Base-by-base conservation (phyloP, 2,113 vertebrate genomes). In the Anseranas semipalmata region DNA sequence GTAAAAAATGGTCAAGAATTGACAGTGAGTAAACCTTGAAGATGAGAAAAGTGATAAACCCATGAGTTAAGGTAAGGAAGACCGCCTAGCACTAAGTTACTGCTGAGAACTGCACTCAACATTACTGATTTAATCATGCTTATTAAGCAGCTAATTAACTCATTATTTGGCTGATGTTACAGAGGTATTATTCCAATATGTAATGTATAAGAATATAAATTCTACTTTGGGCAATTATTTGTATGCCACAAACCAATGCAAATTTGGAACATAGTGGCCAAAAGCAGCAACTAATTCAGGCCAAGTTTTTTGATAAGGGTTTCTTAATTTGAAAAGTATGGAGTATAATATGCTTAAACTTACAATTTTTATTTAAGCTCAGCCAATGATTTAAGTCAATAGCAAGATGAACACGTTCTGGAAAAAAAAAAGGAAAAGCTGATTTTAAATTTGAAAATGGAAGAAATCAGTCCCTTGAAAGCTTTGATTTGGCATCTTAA, bases 101-200 rank as follows among this genome's bases (percentile, higher is more conserved):
- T 84, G 33, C 30, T 90, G 43, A 89, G 63, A 84, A 75, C 70
- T 68, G 17, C 19, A 70, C 33, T 92, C 35, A 67, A 67, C 70
- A 33, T 39, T 95, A 85, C 74, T 91, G 63, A 76, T 85, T 91
- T 82, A 85, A 80, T 89, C 45, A 33, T 62, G 45, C 32, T 78
- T 91, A 78, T 89, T 91, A 82, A 90, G 32, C 32, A 68, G 24
- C 39, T 81, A 50, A 92, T 87, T 89, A 90, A 72, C 32, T 93
- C n/a, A 46, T 94, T 77, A 33, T 52, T 45, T 72, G 60, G 39
- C 15, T 84, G 73, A 30, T 37, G 19, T 85, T 94, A 63, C 39
- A 67, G 52, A 60, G 27, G 9, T 82, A 28, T 78, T 86, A 89
- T 88, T 90, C 19, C n/a, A 75, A 15, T 46, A 22, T 0, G 1